Evolutionary conservation across 2,113 vertebrate genomes (phyloP).

Genomic region (Pedionomus torquatus): DNA sequence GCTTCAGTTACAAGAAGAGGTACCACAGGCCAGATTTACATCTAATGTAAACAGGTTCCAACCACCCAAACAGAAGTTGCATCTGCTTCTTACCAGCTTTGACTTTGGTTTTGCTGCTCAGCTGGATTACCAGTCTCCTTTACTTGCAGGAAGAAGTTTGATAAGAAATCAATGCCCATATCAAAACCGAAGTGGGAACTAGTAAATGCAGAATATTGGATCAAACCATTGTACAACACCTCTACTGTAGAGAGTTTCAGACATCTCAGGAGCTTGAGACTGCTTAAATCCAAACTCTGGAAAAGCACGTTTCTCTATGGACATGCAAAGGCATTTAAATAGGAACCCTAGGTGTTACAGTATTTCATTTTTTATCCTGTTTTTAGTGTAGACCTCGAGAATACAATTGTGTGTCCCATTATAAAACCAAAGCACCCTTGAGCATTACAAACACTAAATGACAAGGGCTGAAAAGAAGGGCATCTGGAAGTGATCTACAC

Average conservation of each 20-base stretch:
- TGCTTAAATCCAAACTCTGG: conserved; percentile 65
- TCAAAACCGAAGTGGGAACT: conserved; percentile 71
- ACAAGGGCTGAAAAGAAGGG: conserved; percentile 37
- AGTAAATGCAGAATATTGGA: conserved; percentile 69
- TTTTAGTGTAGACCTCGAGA: conserved; percentile 17
- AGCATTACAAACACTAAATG: conserved; percentile 57
- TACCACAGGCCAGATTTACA: background rate
- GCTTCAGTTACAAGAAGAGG: background rate
- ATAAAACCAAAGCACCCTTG: conserved; percentile 26
- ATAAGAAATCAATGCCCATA: conserved; percentile 58
- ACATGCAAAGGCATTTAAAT: conserved; percentile 73
- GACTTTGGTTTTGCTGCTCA: conserved; percentile 62
- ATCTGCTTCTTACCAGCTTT: conserved; percentile 19
- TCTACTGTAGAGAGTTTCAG: conserved; percentile 66
- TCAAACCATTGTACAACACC: conserved; percentile 54
- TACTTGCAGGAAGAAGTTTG: conserved; percentile 64
- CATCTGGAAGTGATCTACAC: conserved; percentile 65
- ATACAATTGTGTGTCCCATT: conserved; percentile 12
- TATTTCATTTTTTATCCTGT: conserved; percentile 4
- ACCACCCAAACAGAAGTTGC: conserved; percentile 19
- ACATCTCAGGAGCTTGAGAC: conserved; percentile 68
- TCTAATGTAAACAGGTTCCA: conserved; percentile 31
- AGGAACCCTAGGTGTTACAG: background rate
- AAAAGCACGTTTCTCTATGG: conserved; percentile 58
- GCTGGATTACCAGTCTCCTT: conserved; percentile 45